phyloP scores from a whole-genome alignment of 92 coral and sea anemone genomes.

The Muricea muricata region DNA sequence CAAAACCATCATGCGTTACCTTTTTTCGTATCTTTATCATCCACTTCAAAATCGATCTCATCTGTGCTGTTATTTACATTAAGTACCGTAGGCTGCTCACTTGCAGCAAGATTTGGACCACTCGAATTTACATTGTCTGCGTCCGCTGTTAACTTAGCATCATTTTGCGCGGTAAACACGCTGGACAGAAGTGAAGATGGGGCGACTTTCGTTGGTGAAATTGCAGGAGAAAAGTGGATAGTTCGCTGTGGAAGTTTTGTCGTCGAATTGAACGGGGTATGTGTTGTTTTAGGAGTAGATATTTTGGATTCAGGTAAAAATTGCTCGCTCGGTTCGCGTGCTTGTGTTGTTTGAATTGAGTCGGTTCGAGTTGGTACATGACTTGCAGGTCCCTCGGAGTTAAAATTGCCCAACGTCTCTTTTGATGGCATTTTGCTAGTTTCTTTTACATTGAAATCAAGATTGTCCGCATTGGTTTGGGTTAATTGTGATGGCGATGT shows the following conservation, averaged over 20 bases:
- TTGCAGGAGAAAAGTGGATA: neutral
- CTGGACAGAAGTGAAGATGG: conserved; percentile 10
- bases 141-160: neutral
- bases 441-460: neutral
- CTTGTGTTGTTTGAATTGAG: neutral
- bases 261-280: conserved; percentile 23
- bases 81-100: conserved; percentile 54
- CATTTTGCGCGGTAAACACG: neutral
- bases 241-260: neutral
- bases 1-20: too few species aligned
- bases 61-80: conserved; percentile 52
- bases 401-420: neutral
- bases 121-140: neutral
- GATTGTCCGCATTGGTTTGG: neutral
- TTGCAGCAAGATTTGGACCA: neutral
- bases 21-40: neutral
- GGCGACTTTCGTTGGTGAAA: neutral
- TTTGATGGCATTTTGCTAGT: neutral
- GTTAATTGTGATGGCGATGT: neutral
- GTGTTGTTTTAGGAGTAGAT: neutral
- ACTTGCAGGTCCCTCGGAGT: neutral
- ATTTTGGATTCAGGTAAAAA: conserved; percentile 1
- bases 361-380: neutral
- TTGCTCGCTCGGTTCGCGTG: conserved; percentile 8
- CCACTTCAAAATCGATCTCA: conserved; percentile 55